Evolutionary conservation across 1,140 invertebrate genomes (phyloP), one percentile per base, ranked within the genome.

Genomic region (Nautilus pompilius): DNA sequence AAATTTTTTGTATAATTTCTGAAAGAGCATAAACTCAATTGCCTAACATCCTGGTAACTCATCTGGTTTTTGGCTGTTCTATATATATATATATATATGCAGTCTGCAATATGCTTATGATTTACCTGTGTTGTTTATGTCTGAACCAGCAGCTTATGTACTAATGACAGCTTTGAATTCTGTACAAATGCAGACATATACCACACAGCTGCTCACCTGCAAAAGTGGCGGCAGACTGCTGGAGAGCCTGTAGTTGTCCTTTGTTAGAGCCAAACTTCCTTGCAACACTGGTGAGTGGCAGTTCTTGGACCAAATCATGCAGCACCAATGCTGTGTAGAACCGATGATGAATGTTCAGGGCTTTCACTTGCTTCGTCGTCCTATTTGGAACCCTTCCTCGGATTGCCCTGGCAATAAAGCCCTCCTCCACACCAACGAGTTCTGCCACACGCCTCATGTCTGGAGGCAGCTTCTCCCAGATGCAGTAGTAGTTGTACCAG

Each of bases 151-250:
- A n/a, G n/a, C n/a, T n/a, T n/a, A n/a, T n/a, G n/a, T n/a, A n/a
- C n/a, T n/a, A n/a, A n/a, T n/a, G n/a, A n/a, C n/a, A n/a, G n/a
- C n/a, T n/a, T n/a, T n/a, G n/a, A n/a, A n/a, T n/a, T n/a, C 5
- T 22, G 5, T 36, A n/a, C 29, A 58, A 53, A 20, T 6, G 20
- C 3, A 62, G 20, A 53, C 24, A 73, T n/a, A n/a, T n/a, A n/a
- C n/a, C n/a, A n/a, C n/a, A n/a, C n/a, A n/a, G n/a, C n/a, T n/a
- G 75, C 75, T 82, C 86, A 89, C 95, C 95, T 57, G 96, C 93
- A 88, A 98, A 98, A 29, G 94, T 96, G 30, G 95, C 89, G n/a
- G 95, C 90, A 54, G 91, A 90, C 78, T 98, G 94, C 83, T 99
- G 96, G 29, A 99, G 84, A 67, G 91, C 90, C 84, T 99, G 96